phyloP scores from a whole-genome alignment of 1,140 invertebrate species.

The Orchestia grillus region DNA sequence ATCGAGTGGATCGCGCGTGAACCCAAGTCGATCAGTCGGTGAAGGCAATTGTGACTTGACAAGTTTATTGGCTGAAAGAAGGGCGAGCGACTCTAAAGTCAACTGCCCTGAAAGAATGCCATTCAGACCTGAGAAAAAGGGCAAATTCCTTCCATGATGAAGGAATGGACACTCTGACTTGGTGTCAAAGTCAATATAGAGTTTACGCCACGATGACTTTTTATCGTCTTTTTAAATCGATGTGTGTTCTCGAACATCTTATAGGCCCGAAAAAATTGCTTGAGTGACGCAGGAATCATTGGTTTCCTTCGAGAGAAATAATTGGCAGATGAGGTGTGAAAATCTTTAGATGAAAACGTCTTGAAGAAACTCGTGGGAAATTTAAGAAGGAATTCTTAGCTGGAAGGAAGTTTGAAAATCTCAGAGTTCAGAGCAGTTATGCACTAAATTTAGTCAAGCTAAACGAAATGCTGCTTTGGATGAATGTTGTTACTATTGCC shows the following conservation, averaged over 20 bases:
- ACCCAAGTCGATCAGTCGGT: background rate
- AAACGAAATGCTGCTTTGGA: background rate
- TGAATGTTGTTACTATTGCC: background rate
- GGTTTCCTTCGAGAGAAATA: background rate
- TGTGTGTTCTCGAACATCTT: background rate
- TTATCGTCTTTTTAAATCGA: background rate
- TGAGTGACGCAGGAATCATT: background rate
- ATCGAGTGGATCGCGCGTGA: background rate
- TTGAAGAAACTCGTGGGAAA: background rate
- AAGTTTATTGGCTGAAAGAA: slow-evolving; percentile 31
- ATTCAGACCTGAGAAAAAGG: background rate
- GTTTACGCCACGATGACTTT: slow-evolving; percentile 4
- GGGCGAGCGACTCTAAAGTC: slow-evolving; percentile 41
- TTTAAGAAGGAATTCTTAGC: background rate
- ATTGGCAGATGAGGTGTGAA: background rate
- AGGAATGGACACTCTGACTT: background rate
- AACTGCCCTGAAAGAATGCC: slow-evolving; percentile 51
- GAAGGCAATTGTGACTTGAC: slow-evolving; percentile 40
- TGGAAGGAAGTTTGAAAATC: background rate
- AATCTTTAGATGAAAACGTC: background rate
- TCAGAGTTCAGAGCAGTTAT: background rate
- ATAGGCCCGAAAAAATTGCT: background rate
- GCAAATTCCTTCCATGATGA: slow-evolving; percentile 24
- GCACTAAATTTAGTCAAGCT: background rate
- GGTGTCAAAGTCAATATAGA: slow-evolving; percentile 4